phyloP scores from a whole-genome alignment of 2,888 invertebrate species.

The Dugesia japonica region DNA sequence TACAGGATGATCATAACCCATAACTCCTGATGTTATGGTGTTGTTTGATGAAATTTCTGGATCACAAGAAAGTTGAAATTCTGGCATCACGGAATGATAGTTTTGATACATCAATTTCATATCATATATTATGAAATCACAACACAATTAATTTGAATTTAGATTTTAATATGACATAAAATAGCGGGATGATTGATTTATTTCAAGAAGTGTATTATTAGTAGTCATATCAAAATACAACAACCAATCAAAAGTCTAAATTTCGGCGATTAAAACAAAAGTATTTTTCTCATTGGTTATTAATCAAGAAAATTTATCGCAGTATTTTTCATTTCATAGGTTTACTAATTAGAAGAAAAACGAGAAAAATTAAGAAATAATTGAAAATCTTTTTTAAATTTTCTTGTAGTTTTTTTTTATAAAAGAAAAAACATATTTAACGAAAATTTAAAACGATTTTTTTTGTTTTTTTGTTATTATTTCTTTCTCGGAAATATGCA shows the following conservation, averaged over 20 bases:
- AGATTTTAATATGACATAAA: conserved; percentile 12
- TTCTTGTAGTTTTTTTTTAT: background rate
- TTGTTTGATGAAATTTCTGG: background rate
- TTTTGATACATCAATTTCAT: conserved; percentile 6
- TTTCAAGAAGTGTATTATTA: background rate
- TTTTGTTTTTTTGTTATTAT: background rate
- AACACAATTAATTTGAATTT: background rate
- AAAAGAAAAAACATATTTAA: background rate
- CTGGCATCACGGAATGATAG: conserved; percentile 11
- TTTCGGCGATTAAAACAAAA: background rate
- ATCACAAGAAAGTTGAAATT: background rate
- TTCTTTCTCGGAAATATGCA: no score
- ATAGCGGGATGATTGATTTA: conserved; percentile 20
- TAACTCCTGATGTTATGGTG: background rate
- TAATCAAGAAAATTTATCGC: background rate
- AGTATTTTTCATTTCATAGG: no score
- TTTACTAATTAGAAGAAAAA: no score
- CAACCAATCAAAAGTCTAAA: background rate
- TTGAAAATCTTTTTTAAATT: background rate
- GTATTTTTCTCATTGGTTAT: background rate
- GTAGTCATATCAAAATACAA: conserved; percentile 12
- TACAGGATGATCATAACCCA: background rate
- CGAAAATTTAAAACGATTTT: background rate
- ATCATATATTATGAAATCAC: background rate
- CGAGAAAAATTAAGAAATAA: no score